Evolutionary conservation across 2,888 invertebrate species (phyloP).

Genomic region (Colostygia pectinataria): DNA sequence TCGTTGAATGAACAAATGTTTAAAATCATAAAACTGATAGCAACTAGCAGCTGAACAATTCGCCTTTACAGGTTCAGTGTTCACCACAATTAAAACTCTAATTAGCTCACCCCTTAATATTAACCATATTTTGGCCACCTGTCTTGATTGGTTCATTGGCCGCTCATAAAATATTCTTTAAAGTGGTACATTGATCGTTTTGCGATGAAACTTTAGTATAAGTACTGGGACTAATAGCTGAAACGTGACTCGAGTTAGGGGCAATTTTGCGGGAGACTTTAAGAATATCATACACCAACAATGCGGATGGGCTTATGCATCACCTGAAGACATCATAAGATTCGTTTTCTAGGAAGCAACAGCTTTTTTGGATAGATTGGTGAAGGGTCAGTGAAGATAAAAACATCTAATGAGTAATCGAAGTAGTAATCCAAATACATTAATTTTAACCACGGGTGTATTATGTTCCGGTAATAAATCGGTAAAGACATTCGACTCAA

Average conservation of each 20-base stretch:
- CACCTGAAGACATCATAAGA: not conserved
- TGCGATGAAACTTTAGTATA: slow-evolving; percentile 75
- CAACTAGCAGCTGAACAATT: too few species aligned
- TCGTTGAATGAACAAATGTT: too few species aligned
- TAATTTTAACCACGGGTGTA: too few species aligned
- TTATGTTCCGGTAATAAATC: too few species aligned
- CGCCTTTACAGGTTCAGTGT: not conserved
- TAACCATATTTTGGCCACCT: slow-evolving; percentile 35
- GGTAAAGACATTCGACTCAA: too few species aligned
- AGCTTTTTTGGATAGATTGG: too few species aligned
- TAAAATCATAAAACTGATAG: too few species aligned
- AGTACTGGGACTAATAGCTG: slow-evolving; percentile 75
- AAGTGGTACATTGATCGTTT: slow-evolving; percentile 71
- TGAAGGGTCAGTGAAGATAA: too few species aligned
- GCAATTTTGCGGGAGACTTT: slow-evolving; percentile 66
- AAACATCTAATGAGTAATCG: too few species aligned
- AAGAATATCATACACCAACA: slow-evolving; percentile 75
- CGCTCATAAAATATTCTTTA: slow-evolving; percentile 66
- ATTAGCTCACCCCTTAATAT: slow-evolving; percentile 23
- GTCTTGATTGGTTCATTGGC: slow-evolving; percentile 45
- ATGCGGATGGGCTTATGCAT: slow-evolving; percentile 56
- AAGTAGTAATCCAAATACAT: too few species aligned
- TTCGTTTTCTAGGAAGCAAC: not conserved
- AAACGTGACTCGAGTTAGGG: slow-evolving; percentile 74
- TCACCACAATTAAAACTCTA: slow-evolving; percentile 14